phyloP scores from a whole-genome alignment of 2,888 invertebrate genomes.

The Rhaphigaster nebulosa region DNA sequence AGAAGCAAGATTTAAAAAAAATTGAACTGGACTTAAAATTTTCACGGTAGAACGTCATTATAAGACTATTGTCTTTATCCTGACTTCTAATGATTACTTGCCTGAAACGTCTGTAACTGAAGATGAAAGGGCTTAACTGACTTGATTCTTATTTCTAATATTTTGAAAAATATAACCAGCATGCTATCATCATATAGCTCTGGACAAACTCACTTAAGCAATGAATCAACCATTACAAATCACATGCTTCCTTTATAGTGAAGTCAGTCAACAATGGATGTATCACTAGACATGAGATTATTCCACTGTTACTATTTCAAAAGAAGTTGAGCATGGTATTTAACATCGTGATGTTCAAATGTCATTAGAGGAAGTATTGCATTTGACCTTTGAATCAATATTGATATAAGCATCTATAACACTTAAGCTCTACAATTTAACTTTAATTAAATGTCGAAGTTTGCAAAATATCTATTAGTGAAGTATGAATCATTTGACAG shows the following conservation, averaged over 20 bases:
- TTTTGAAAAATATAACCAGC: background rate
- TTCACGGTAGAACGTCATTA: background rate
- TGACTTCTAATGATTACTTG: background rate
- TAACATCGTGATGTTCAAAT: background rate
- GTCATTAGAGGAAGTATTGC: slow-evolving; percentile 40
- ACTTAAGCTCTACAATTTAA: background rate
- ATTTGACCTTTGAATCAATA: background rate
- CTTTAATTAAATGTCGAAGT: background rate
- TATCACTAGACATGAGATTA: background rate
- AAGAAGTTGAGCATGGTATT: background rate
- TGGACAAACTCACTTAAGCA: background rate
- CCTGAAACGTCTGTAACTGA: background rate
- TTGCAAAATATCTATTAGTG: background rate
- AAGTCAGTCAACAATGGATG: background rate
- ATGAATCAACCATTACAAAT: background rate
- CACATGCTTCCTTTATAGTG: background rate
- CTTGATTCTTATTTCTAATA: background rate
- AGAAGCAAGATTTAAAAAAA: background rate
- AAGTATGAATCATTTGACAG: background rate
- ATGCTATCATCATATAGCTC: background rate
- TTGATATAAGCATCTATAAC: background rate
- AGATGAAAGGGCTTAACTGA: background rate
- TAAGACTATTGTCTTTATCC: background rate
- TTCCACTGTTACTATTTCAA: background rate
- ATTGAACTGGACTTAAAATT: background rate